Percentiles rank a stretch among this genome's conserved stretches.
phyloP scores from a whole-genome alignment of 2,797 vertebrate species.

The Austrolebias charrua region DNA sequence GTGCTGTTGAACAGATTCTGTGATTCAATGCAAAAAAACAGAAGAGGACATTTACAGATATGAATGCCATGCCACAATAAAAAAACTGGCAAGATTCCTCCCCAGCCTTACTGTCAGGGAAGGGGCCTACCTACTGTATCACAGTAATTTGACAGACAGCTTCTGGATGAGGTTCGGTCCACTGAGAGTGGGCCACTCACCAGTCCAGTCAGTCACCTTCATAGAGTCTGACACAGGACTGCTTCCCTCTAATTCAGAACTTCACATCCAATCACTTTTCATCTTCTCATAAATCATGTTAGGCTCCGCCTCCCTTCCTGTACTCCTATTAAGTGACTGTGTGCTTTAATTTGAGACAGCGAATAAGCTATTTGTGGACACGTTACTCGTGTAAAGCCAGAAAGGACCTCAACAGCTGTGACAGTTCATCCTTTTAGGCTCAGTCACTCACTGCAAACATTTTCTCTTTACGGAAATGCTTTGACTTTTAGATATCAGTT shows the following conservation, averaged over 20 bases:
- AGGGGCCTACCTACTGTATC: slow-evolving; percentile 41
- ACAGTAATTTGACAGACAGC: slow-evolving; percentile 58
- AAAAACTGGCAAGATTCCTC: slow-evolving; percentile 38
- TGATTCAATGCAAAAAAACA: slow-evolving; percentile 12
- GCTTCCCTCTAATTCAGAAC: slow-evolving; percentile 69
- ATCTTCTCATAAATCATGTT: slow-evolving; percentile 67
- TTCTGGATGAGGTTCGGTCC: slow-evolving; percentile 65
- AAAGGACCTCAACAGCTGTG: slow-evolving; percentile 54
- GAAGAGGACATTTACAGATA: slow-evolving; percentile 32
- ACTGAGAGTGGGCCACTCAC: slow-evolving; percentile 53
- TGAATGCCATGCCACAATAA: slow-evolving; percentile 47
- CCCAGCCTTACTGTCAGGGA: slow-evolving; percentile 32
- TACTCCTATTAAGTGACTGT: slow-evolving; percentile 63
- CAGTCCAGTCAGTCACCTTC: slow-evolving; percentile 70
- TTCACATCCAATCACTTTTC: slow-evolving; percentile 76
- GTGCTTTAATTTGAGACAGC: slow-evolving; percentile 68
- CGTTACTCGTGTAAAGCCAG: no score
- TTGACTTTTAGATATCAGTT: slow-evolving; percentile 52
- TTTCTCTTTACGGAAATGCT: slow-evolving; percentile 28
- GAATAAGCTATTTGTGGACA: slow-evolving; percentile 62
- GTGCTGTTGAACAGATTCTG: slow-evolving; percentile 8
- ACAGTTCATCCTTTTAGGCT: slow-evolving; percentile 60
- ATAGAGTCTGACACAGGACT: slow-evolving; percentile 70
- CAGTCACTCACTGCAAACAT: slow-evolving; percentile 23
- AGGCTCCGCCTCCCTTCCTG: slow-evolving; percentile 59